phyloP scores from a whole-genome alignment of 2,888 invertebrate genomes.

The Erynnis tages region DNA sequence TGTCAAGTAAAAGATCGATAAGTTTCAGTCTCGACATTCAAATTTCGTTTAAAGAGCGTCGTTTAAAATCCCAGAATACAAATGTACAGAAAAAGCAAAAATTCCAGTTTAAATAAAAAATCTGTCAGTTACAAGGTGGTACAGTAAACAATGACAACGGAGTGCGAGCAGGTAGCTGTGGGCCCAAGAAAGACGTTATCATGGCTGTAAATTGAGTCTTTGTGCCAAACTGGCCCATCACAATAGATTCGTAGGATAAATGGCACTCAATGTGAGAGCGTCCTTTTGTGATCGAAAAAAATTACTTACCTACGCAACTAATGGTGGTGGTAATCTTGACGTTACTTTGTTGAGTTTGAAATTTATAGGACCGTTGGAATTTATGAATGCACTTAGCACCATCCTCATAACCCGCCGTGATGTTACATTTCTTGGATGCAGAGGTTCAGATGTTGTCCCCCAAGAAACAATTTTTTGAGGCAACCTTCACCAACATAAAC shows the following conservation, averaged over 20 bases:
- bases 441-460: too few relatives aligned
- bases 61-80: too few relatives aligned
- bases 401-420: too few relatives aligned
- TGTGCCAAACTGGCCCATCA: slow-evolving; percentile 11
- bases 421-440: too few relatives aligned
- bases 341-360: background rate
- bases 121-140: slow-evolving; percentile 5
- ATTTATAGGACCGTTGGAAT: too few relatives aligned
- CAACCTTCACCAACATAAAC: too few relatives aligned
- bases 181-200: slow-evolving; percentile 1
- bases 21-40: too few relatives aligned
- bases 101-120: background rate
- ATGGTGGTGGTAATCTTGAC: background rate
- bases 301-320: background rate
- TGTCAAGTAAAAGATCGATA: too few relatives aligned
- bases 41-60: too few relatives aligned
- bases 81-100: background rate
- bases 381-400: too few relatives aligned
- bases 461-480: too few relatives aligned
- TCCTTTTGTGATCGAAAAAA: slow-evolving; percentile 13
- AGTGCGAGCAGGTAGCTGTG: slow-evolving; percentile 12
- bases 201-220: slow-evolving; percentile 13
- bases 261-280: slow-evolving; percentile 1
- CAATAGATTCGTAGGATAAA: slow-evolving; percentile 15
- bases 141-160: slow-evolving; percentile 8